These are phyloP conservation scores for Neoaliturus tenellus DNA, from an alignment of 2,888 invertebrate genomes.

Conservation along the genomic window DNA sequence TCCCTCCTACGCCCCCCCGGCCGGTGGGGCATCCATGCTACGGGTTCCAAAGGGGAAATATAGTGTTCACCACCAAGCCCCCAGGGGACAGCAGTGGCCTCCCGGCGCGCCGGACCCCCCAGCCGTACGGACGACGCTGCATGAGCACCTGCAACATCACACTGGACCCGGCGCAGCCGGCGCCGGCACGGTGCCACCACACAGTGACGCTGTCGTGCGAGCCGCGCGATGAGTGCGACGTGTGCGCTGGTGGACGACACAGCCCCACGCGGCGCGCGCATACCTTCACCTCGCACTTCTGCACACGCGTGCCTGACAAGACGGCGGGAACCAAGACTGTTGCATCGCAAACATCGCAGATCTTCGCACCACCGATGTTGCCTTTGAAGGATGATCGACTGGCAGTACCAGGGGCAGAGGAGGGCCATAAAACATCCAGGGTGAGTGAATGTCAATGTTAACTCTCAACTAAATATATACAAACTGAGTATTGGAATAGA, in stretches of 20 bases:
- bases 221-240: conserved; percentile 67
- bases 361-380: conserved; percentile 47
- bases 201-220: conserved; percentile 70
- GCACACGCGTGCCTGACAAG: conserved; percentile 69
- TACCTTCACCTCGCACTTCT: conserved; percentile 71
- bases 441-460: conserved; percentile 46
- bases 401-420: background rate
- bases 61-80: conserved; percentile 74
- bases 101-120: conserved; percentile 68
- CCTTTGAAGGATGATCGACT: conserved; percentile 59
- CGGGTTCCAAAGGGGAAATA: conserved; percentile 75
- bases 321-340: conserved; percentile 72
- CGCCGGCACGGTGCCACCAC: conserved; percentile 69
- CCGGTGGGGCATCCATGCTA: conserved; percentile 66
- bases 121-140: conserved; percentile 75
- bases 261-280: conserved; percentile 67
- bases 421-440: conserved; percentile 43
- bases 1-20: conserved; percentile 38
- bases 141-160: conserved; percentile 83
- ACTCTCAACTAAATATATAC: too few species aligned
- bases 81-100: conserved; percentile 74
- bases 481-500: too few species aligned
- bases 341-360: conserved; percentile 73
- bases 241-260: conserved; percentile 63
- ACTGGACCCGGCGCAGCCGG: conserved; percentile 70